Conservation (phyloP, 2,797 vertebrate genomes). For the Mionectes olivaceus region DNA sequence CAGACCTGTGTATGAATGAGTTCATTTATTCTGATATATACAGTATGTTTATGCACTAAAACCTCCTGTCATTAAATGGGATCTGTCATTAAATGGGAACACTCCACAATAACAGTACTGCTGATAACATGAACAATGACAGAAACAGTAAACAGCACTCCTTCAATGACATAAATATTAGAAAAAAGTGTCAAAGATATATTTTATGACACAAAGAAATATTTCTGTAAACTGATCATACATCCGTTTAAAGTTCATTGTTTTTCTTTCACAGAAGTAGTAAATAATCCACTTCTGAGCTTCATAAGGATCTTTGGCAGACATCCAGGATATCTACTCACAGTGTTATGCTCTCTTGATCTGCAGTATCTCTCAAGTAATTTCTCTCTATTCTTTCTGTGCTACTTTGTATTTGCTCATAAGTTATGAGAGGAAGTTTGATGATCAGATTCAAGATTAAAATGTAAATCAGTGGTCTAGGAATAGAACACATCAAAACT, state of each 20-base stretch:
- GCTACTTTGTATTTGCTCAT: background rate
- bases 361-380: background rate
- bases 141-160: background rate
- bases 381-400: conserved; percentile 9
- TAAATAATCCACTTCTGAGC: conserved; percentile 49
- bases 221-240: background rate
- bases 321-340: background rate
- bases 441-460: conserved; percentile 30
- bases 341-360: background rate
- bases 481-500: background rate
- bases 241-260: background rate
- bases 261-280: conserved; percentile 33
- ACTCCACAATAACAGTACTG: background rate
- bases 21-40: background rate
- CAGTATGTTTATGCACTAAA: background rate
- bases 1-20: background rate
- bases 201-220: background rate
- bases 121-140: background rate
- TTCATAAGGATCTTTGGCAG: background rate
- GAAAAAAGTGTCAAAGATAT: background rate
- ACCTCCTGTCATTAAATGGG: background rate
- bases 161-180: background rate
- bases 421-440: conserved; percentile 48
- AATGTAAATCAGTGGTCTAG: conserved; percentile 16
- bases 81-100: background rate